These are phyloP conservation scores for Whitmania pigra DNA, from an alignment of 1,140 invertebrate genomes.

Conservation along the genomic window DNA sequence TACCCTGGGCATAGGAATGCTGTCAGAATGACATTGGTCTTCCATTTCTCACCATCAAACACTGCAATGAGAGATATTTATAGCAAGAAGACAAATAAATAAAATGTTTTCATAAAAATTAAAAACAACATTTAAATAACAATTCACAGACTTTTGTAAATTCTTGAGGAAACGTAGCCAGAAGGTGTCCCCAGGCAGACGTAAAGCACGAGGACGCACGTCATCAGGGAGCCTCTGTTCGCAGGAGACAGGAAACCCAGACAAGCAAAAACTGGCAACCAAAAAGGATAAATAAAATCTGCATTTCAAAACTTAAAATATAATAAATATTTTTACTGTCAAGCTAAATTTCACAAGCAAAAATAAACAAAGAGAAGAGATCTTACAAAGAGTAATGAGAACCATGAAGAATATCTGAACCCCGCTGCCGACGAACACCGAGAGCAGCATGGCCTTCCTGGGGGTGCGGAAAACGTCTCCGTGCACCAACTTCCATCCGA, in stretches of 20 bases:
- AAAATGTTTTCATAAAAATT: neutral
- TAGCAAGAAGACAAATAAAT: neutral
- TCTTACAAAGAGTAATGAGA: constrained; percentile 48
- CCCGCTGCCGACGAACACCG: constrained; percentile 85
- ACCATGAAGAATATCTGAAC: constrained; percentile 67
- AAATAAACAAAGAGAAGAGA: neutral
- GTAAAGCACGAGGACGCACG: constrained; percentile 81
- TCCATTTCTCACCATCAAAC: constrained; percentile 98
- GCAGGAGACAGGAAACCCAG: constrained; percentile 94
- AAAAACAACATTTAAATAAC: neutral
- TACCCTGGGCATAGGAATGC: constrained; percentile 89
- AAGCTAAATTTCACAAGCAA: neutral
- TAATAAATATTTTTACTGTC: neutral
- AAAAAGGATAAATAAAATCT: neutral
- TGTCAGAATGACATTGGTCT: constrained; percentile 87
- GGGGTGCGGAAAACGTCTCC: constrained; percentile 56
- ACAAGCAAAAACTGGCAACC: constrained; percentile 71
- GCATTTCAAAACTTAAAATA: neutral
- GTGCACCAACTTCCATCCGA: constrained; percentile 83
- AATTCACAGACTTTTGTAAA: constrained; percentile 73
- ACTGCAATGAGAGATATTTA: constrained; percentile 32
- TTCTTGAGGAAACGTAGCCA: constrained; percentile 83
- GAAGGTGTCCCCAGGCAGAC: constrained; percentile 87
- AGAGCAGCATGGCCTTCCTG: constrained; percentile 86
- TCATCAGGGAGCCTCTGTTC: constrained; percentile 94